These are phyloP conservation scores for Caretta caretta DNA, from an alignment of 2,113 vertebrate genomes.

Conservation along the genomic window DNA sequence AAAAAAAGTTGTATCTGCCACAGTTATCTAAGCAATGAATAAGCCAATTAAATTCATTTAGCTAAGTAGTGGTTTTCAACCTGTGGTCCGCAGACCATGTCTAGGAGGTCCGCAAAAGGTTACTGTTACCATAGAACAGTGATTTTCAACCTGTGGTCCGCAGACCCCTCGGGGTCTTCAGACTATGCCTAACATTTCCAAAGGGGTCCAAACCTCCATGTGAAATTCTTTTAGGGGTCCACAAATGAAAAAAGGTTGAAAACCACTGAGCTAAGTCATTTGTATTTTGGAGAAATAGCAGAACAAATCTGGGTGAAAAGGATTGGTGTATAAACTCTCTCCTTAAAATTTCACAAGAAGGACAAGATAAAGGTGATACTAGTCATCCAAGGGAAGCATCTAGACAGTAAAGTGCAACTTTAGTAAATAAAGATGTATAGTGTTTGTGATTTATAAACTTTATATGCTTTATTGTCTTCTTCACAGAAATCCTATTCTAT, in stretches of 20 bases:
- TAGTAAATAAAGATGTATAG: background rate
- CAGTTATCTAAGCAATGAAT: background rate
- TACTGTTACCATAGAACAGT: no score
- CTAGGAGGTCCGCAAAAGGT: no score
- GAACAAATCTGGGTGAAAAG: background rate
- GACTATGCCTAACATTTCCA: no score
- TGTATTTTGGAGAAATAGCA: background rate
- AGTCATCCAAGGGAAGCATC: background rate
- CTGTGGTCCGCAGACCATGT: background rate
- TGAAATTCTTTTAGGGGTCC: no score
- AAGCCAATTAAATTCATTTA: background rate
- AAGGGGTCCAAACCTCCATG: no score
- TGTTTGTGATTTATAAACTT: background rate
- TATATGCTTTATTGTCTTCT: conserved; percentile 30
- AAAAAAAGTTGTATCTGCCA: background rate
- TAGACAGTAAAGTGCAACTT: background rate
- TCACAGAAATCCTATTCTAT: conserved; percentile 95
- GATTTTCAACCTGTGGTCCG: no score
- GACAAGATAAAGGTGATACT: background rate
- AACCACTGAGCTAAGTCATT: background rate
- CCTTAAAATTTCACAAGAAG: background rate
- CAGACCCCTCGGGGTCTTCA: no score
- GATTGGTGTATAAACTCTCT: background rate
- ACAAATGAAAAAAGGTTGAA: background rate
- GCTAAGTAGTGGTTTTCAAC: background rate